Percentiles rank a stretch among this genome's conserved stretches.
These are phyloP conservation scores for Palythoa grandiflora DNA, from an alignment of 92 coral and sea anemone genomes.

Conservation along the genomic window DNA sequence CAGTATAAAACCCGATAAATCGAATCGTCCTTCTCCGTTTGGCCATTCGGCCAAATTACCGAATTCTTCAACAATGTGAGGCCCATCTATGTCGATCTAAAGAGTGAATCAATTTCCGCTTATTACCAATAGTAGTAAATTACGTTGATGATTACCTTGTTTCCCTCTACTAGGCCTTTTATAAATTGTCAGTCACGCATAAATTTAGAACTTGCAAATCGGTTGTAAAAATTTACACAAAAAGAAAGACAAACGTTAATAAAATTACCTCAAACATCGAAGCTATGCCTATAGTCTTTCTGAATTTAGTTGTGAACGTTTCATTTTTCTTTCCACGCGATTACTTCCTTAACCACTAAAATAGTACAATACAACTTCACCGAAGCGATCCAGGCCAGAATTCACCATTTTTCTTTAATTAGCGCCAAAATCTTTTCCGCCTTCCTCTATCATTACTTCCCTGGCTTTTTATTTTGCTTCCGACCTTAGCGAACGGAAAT, in stretches of 20 bases:
- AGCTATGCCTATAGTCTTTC: background rate
- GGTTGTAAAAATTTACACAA: background rate
- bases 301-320: conserved; percentile 3
- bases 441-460: background rate
- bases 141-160: background rate
- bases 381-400: background rate
- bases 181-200: background rate
- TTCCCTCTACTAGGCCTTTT: background rate
- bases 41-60: conserved; percentile 36
- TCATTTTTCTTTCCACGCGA: conserved; percentile 15
- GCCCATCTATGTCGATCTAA: conserved; percentile 37
- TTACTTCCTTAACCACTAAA: background rate
- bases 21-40: conserved; percentile 36
- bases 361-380: conserved; percentile 1
- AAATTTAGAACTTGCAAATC: conserved; percentile 6
- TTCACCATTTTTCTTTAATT: background rate
- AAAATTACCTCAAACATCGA: conserved; percentile 7
- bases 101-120: background rate
- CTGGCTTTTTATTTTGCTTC: background rate
- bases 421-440: background rate
- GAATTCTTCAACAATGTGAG: conserved; percentile 27
- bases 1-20: conserved; percentile 30
- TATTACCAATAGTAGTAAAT: background rate
- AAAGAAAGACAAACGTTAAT: conserved; percentile 9
- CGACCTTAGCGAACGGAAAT: conserved; percentile 7